Evolutionary conservation across 2,113 vertebrate genomes (phyloP).

Genomic region (Ameiurus melas): DNA sequence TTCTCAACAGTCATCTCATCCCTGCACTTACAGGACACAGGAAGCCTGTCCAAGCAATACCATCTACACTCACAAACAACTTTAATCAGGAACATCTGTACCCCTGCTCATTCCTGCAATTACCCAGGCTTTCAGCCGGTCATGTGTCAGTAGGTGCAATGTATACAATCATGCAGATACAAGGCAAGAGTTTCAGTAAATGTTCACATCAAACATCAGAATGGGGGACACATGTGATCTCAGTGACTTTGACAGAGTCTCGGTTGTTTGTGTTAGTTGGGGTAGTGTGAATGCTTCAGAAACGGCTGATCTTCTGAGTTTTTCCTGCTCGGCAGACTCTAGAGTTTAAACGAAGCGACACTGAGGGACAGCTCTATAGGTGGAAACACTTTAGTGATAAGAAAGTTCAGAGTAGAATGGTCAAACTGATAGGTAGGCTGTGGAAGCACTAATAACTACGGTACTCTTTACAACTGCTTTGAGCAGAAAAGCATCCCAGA

Average conservation of each 20-base stretch:
- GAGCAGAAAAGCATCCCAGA: not conserved
- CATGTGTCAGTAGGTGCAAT: not conserved
- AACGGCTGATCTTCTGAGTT: not conserved
- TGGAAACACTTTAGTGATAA: not conserved
- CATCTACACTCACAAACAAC: constrained; percentile 12
- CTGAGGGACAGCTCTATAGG: not conserved
- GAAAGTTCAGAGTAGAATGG: not conserved
- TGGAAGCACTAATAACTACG: too few relatives aligned
- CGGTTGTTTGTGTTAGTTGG: not conserved
- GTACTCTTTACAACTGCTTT: not conserved
- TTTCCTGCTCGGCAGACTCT: not conserved
- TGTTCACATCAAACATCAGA: not conserved
- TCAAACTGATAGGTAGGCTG: not conserved
- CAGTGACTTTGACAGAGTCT: not conserved
- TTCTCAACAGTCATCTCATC: constrained; percentile 69
- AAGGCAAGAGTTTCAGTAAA: not conserved
- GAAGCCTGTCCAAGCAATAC: constrained; percentile 28
- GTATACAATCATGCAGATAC: not conserved
- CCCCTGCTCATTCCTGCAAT: too few relatives aligned
- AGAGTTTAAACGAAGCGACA: not conserved
- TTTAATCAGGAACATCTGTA: not conserved
- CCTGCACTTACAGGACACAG: constrained; percentile 52
- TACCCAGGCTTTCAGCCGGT: not conserved
- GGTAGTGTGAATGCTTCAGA: not conserved
- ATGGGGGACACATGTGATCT: not conserved